Conservation (phyloP, 2,113 vertebrate genomes). For the Rhynchomys soricoides region DNA sequence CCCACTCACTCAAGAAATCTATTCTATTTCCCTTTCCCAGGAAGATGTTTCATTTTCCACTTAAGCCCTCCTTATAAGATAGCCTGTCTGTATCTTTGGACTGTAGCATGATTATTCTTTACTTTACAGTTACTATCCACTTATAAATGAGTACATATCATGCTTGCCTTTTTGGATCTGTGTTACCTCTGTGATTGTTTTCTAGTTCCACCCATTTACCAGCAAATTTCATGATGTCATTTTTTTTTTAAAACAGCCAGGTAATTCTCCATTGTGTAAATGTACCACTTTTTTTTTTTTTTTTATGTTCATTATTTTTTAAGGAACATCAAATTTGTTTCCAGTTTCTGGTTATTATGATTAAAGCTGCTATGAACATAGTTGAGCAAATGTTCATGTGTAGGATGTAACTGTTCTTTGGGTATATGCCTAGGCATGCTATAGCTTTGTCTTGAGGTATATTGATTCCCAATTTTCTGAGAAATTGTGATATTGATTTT, state of each 20-base stretch:
- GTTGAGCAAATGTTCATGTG: not conserved
- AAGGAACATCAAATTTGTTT: not conserved
- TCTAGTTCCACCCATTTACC: not conserved
- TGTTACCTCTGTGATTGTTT: not conserved
- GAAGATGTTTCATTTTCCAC: no score
- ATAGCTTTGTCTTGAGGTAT: not conserved
- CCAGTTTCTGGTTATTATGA: not conserved
- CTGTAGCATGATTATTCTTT: not conserved
- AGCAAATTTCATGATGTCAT: not conserved
- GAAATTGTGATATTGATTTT: not conserved
- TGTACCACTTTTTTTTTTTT: not conserved
- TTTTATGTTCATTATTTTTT: not conserved
- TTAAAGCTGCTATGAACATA: not conserved
- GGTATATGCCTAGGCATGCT: not conserved
- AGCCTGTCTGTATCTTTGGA: not conserved
- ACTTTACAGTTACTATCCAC: not conserved
- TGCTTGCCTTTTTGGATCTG: not conserved
- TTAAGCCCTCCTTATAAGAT: not conserved
- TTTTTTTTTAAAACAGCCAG: not conserved
- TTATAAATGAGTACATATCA: not conserved
- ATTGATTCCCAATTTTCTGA: not conserved
- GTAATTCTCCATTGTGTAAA: not conserved
- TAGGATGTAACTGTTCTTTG: not conserved
- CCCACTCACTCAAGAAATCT: no score
- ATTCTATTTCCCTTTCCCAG: not conserved